A percentile compares a stretch with the other conserved stretches of the same genome.
Evolutionary conservation across 2,888 invertebrate species (phyloP).

Genomic region (Rhodophaea formosa): DNA sequence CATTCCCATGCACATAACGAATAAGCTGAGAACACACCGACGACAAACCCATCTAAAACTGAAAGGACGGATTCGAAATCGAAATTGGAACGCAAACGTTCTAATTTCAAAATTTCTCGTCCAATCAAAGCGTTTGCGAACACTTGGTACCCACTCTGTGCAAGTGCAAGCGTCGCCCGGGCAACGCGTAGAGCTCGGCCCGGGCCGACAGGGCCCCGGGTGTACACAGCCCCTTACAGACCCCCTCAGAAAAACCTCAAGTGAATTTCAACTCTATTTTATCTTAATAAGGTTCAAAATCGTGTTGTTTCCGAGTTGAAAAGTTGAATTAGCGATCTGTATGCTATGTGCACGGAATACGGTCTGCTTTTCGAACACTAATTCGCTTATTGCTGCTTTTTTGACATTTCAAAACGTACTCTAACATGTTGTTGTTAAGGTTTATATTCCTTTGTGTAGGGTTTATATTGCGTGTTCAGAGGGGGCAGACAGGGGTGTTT

Average conservation of each 20-base stretch:
- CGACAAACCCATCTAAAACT: background rate
- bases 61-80: constrained; percentile 38
- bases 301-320: constrained; percentile 19
- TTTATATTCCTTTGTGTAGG: constrained; percentile 27
- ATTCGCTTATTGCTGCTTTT: constrained; percentile 63
- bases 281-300: constrained; percentile 31
- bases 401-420: constrained; percentile 33
- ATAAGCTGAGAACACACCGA: background rate
- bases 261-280: constrained; percentile 36
- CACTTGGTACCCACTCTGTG: constrained; percentile 52
- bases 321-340: constrained; percentile 66
- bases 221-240: constrained; percentile 54
- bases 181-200: constrained; percentile 62
- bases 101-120: constrained; percentile 37
- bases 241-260: constrained; percentile 29
- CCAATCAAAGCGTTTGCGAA: constrained; percentile 45
- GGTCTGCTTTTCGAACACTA: constrained; percentile 71
- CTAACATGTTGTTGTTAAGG: constrained; percentile 33
- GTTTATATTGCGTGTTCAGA: constrained; percentile 27
- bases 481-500: constrained; percentile 29
- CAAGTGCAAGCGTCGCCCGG: constrained; percentile 70
- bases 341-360: constrained; percentile 69
- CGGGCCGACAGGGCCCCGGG: constrained; percentile 54
- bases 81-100: constrained; percentile 35
- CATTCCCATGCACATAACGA: background rate